A percentile compares a stretch with the other conserved stretches of the same genome.
Evolutionary conservation across 2,113 vertebrate genomes (phyloP).

Genomic region (Procapra przewalskii): DNA sequence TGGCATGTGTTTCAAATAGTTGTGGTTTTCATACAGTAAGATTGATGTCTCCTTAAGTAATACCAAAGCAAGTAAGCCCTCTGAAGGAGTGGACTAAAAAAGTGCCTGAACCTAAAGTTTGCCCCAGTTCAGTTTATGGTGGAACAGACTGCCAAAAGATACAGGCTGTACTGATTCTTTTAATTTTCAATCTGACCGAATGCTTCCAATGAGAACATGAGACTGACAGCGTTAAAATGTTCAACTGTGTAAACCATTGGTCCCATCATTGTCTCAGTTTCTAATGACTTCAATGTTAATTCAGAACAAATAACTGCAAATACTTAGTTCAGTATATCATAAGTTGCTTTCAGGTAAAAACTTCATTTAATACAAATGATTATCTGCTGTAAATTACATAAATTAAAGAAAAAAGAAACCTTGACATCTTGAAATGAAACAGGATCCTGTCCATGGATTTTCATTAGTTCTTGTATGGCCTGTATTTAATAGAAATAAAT

Average conservation of each 20-base stretch:
- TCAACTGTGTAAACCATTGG: conserved; percentile 2
- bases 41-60: background rate
- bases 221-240: conserved; percentile 16
- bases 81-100: background rate
- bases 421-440: conserved; percentile 98
- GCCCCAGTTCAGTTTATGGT: background rate
- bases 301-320: conserved; percentile 42
- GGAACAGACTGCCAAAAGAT: background rate
- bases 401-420: conserved; percentile 78
- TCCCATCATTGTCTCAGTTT: background rate
- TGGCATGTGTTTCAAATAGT: background rate
- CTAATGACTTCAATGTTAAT: conserved; percentile 16
- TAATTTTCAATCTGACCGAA: conserved; percentile 20
- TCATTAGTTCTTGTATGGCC: conserved; percentile 99
- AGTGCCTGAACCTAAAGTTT: background rate
- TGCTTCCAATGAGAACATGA: conserved; percentile 22
- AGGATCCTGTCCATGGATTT: conserved; percentile 94
- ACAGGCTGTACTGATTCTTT: background rate
- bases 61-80: background rate
- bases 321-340: background rate
- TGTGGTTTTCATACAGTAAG: background rate
- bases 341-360: conserved; percentile 39
- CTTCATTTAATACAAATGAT: conserved; percentile 31
- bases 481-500: conserved; percentile 71
- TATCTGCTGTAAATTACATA: background rate